Evolutionary conservation across 2,113 vertebrate species (phyloP).

Genomic region (Carollia perspicillata): DNA sequence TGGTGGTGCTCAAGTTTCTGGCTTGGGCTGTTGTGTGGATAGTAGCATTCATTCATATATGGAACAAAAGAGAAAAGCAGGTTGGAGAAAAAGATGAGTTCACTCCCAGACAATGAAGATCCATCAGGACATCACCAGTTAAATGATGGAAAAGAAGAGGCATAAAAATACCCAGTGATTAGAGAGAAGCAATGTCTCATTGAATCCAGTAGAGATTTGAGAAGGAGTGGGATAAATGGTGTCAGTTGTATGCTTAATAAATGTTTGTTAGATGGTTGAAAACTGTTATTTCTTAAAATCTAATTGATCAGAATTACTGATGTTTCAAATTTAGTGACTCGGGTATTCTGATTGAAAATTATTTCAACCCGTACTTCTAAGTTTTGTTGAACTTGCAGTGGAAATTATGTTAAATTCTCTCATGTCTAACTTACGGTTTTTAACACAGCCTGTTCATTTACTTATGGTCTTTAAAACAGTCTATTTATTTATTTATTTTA

Average conservation of each 20-base stretch:
- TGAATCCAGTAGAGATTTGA: background rate
- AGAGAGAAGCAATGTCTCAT: background rate
- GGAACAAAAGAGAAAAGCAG: background rate
- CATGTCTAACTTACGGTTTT: background rate
- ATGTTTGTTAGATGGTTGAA: background rate
- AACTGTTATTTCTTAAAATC: background rate
- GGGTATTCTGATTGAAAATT: constrained; percentile 20
- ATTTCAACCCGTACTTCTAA: constrained; percentile 21
- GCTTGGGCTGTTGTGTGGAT: background rate
- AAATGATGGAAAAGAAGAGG: background rate
- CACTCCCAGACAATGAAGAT: background rate
- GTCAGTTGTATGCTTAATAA: background rate
- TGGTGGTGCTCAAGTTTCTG: background rate
- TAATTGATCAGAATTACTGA: background rate
- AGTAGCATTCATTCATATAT: background rate
- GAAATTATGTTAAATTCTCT: constrained; percentile 3
- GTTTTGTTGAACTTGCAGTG: constrained; percentile 23
- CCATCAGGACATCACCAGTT: background rate
- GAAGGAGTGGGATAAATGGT: background rate
- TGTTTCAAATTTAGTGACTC: constrained; percentile 23
- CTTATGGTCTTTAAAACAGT: background rate
- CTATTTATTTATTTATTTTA: constrained; percentile 26
- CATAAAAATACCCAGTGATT: background rate
- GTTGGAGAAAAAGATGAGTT: background rate
- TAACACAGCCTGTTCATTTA: background rate